Evolutionary conservation across 2,797 vertebrate genomes (phyloP), one percentile per base, ranked within the genome.

Genomic region (Anniella stebbinsi): DNA sequence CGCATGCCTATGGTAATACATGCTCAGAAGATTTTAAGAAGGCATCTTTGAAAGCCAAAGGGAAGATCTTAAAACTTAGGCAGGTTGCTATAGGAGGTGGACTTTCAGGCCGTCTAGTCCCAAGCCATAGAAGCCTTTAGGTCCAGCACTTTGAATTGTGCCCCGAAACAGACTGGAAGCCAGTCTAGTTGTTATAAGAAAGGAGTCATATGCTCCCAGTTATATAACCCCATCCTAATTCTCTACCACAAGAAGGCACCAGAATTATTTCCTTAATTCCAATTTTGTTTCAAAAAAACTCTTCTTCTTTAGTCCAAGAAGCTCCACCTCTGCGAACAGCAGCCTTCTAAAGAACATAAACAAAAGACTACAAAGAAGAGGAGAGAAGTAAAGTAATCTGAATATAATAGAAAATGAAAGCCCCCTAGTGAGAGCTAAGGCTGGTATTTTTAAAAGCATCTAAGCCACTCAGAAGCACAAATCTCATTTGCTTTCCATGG

Each of bases 291-390:
- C 48, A 83, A 84, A 93, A 77, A 54, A 70, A 67, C 23, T 67
- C 30, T 38, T 18, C 28, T 30, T 67, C 45, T 86, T 28, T 45
- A 91, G 8, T 45, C 28, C 28, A 3, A 89, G 92, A 80, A 11
- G 23, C 13, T 57, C 76, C 12, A 48, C 12, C 84, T 70, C 51
- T 13, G 11, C 10, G 0, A 3, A 67, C 25, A 23, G 28, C 3
- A 23, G 33, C 21, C 41, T 63, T 89, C 70, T 54, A 41, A 96
- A 93, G 57, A 75, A n/a, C 57, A 54, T 2, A 67, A 13, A 57
- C 21, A 6, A n/a, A 45, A 15, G 54, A 25, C 83, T 70, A 25
- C 75, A 60, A 80, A 90, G 45, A 87, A 23, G n/a, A 90, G 30
- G 8, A 0, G 5, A 0, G 0, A 36, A 76, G 80, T 30, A 91